Evolutionary conservation across 2,888 invertebrate genomes (phyloP).

Genomic region (Xestoiulus laeticollis): DNA sequence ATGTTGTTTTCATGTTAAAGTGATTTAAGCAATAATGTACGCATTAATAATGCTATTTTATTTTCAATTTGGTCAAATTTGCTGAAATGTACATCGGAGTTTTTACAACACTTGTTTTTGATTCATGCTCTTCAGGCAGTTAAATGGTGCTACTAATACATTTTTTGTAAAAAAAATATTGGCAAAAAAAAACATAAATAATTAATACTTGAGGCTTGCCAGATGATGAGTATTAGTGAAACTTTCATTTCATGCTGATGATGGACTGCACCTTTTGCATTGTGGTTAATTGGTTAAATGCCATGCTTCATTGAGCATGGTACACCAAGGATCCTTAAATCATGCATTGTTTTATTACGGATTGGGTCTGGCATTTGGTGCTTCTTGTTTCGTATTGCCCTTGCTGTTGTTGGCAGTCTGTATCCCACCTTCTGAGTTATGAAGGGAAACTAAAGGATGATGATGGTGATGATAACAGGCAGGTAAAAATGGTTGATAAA

Average conservation of each 20-base stretch:
- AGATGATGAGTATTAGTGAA: not conserved
- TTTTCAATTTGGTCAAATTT: not conserved
- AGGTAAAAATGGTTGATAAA: constrained; percentile 49
- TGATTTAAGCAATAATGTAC: no score
- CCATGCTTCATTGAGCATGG: not conserved
- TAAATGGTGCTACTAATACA: not conserved
- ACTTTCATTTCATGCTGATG: not conserved
- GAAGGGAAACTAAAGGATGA: constrained; percentile 15
- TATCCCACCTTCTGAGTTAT: not conserved
- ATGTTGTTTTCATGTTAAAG: no score
- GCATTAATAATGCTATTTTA: not conserved
- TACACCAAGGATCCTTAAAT: not conserved
- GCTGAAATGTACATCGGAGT: not conserved
- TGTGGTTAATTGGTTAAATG: not conserved
- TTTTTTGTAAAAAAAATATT: not conserved
- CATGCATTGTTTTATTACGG: not conserved
- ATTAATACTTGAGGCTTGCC: not conserved
- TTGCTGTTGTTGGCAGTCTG: not conserved
- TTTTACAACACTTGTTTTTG: not conserved
- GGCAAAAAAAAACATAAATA: not conserved
- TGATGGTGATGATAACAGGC: constrained; percentile 32
- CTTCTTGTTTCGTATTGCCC: not conserved
- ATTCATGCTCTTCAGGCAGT: not conserved
- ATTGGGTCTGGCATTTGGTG: not conserved
- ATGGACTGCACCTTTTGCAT: no score